Evolutionary conservation across 2,113 vertebrate species (phyloP).

Genomic region (Cololabis saira): DNA sequence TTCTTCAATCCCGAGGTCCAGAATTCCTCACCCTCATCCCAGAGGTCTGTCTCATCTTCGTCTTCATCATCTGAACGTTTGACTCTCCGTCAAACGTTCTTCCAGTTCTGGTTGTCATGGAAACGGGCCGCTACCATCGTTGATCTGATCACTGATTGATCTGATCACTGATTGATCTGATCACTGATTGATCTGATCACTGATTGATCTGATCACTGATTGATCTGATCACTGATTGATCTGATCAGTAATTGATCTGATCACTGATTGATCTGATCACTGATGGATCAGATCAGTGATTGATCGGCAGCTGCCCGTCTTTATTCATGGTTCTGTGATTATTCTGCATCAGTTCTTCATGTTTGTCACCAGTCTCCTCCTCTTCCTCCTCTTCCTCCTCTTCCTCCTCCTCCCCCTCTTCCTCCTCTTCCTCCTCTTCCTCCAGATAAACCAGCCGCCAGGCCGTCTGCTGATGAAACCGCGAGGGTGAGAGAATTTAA

Average conservation of each 20-base stretch:
- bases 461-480: conserved; percentile 13
- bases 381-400: not conserved
- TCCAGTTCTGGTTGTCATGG: not conserved
- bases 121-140: too few relatives aligned
- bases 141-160: too few relatives aligned
- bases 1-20: conserved; percentile 1
- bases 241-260: too few relatives aligned
- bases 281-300: too few relatives aligned
- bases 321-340: not conserved
- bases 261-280: too few relatives aligned
- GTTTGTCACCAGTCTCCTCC: not conserved
- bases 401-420: not conserved
- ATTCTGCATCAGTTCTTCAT: not conserved
- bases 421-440: conserved; percentile 1
- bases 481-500: conserved; percentile 25
- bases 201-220: too few relatives aligned
- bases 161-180: too few relatives aligned
- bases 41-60: conserved; percentile 39
- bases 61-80: too few relatives aligned
- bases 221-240: too few relatives aligned
- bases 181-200: too few relatives aligned
- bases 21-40: not conserved
- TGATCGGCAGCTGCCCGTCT: too few relatives aligned
- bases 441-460: conserved; percentile 22
- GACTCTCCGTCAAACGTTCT: too few relatives aligned